A percentile compares a stretch with the other conserved stretches of the same genome.
Evolutionary conservation across 1,140 invertebrate genomes (phyloP).

Genomic region (Heliconius hermathena): DNA sequence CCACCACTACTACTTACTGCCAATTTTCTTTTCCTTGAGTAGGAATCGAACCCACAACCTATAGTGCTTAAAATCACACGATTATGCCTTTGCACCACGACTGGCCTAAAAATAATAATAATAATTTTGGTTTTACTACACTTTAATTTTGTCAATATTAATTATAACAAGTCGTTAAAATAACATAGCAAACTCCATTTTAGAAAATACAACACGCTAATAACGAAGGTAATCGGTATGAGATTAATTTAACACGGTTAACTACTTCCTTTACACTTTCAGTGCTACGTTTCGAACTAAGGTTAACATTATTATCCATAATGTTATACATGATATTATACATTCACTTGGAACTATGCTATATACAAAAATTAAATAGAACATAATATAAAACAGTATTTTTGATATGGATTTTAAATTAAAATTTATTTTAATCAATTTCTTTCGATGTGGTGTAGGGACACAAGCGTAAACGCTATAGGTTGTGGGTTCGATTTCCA

Average conservation of each 20-base stretch:
- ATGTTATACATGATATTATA: background rate
- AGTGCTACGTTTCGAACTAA: slow-evolving; percentile 7
- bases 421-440: too few species aligned
- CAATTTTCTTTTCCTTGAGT: too few species aligned
- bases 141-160: background rate
- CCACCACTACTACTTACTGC: too few species aligned
- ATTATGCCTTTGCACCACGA: too few species aligned
- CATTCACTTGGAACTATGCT: background rate
- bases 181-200: background rate
- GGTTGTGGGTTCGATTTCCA: too few species aligned
- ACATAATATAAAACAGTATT: background rate
- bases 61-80: too few species aligned
- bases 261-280: slow-evolving; percentile 14
- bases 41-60: too few species aligned
- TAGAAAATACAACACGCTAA: slow-evolving; percentile 11
- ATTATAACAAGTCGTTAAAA: background rate
- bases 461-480: too few species aligned
- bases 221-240: slow-evolving; percentile 12
- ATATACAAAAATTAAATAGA: background rate
- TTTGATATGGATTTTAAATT: background rate
- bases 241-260: slow-evolving; percentile 15
- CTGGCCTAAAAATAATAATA: background rate
- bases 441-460: too few species aligned
- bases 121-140: background rate
- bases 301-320: background rate